Evolutionary conservation across 2,797 vertebrate species (phyloP), one percentile per base, ranked within the genome.

Genomic region (Myotis pilosus): DNA sequence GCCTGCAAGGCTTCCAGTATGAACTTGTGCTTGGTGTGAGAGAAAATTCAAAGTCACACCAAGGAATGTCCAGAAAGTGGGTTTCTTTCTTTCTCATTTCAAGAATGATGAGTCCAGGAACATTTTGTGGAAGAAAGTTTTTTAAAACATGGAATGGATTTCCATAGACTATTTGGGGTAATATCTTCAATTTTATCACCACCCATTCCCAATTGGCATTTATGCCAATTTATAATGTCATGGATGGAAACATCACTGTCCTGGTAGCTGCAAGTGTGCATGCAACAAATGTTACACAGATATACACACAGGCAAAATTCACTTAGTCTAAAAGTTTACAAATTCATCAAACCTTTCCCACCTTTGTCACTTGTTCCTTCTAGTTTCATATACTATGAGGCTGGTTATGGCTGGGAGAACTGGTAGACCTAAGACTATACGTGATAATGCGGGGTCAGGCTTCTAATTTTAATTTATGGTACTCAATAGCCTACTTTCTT

Each of bases 31-130:
- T 47, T 85, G 94, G 94, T 25, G 71, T 92, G 10, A 78, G 89
- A 88, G 69, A 85, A 97, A 97, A 96, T 55, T 75, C 51, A 95
- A 96, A 95, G 94, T 94, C 96, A 95, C 41, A 92, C 80, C 85
- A 49, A 74, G 23, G 96, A 97, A 96, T 92, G 72, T 95, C 44
- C 87, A 85, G 19, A 97, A 87, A 91, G 80, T 68, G 36, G 23
- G 9, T 30, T 76, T 68, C 72, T 93, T 92, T 88, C 0, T 1
- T 97, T 97, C 96, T 94, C 53, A 92, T 71, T 62, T 85, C 69
- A 87, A 96, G 91, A 89, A 75, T n/a, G 60, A 41, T 44, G 76
- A 94, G 62, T 90, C 85, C 64, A 55, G 71, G n/a, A 81, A 60
- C 64, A 85, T 71, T n/a, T 82, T 80, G 33, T 36, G 60, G 41